These are phyloP conservation scores for Parazoanthus darwini DNA, from an alignment of 92 coral and sea anemone genomes.

Conservation along the genomic window DNA sequence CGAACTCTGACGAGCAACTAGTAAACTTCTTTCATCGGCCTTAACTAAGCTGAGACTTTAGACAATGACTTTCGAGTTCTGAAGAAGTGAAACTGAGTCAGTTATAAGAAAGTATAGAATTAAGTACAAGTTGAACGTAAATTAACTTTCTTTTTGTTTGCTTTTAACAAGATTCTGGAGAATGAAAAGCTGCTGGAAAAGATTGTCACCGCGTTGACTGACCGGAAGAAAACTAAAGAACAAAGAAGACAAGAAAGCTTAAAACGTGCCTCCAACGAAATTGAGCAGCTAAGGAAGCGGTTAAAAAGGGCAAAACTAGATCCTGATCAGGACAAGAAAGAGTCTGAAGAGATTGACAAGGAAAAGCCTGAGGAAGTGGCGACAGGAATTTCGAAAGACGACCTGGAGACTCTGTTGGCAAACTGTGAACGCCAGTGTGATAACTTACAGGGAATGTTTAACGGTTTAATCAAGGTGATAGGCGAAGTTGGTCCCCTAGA, in stretches of 20 bases:
- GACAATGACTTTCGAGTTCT: no score
- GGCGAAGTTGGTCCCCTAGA: slow-evolving; percentile 90
- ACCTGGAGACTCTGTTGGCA: slow-evolving; percentile 36
- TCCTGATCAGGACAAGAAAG: slow-evolving; percentile 36
- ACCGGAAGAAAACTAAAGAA: slow-evolving; percentile 65
- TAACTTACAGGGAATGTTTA: slow-evolving; percentile 54
- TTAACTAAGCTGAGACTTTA: no score
- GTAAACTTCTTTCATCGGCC: no score
- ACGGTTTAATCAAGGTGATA: slow-evolving; percentile 62
- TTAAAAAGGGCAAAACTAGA: slow-evolving; percentile 54
- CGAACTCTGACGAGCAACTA: no score
- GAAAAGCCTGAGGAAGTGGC: slow-evolving; percentile 5
- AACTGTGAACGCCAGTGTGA: slow-evolving; percentile 67
- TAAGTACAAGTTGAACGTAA: no score
- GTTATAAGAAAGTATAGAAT: no score
- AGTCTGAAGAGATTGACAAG: slow-evolving; percentile 7
- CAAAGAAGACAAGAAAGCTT: slow-evolving; percentile 79
- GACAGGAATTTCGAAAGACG: slow-evolving; percentile 35
- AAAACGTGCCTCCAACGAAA: slow-evolving; percentile 74
- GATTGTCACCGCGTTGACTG: slow-evolving; percentile 60
- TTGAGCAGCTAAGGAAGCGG: slow-evolving; percentile 61
- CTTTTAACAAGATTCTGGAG: slow-evolving; percentile 57
- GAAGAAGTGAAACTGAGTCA: no score
- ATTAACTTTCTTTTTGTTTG: background rate
- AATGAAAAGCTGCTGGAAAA: slow-evolving; percentile 65